Base-by-base conservation (phyloP, 2,113 vertebrate genomes). In the Colistium nudipinnis region DNA sequence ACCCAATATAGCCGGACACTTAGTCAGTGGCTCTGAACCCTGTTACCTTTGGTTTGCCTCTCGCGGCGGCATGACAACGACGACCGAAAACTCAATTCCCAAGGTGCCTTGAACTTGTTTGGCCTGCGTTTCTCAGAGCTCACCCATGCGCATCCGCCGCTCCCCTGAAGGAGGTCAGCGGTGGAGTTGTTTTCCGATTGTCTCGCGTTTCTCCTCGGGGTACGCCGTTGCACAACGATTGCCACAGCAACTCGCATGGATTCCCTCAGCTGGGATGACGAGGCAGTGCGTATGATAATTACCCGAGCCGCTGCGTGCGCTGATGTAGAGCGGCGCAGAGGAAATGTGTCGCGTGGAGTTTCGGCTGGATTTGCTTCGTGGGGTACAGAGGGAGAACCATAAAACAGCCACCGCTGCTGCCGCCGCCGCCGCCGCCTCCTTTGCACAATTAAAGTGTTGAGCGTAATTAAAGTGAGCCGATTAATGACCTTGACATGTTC, bases 11-110 rank as follows among this genome's bases (percentile, higher is more conserved):
- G 39, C n/a, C 22, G 38, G 49, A 68, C 62, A 43, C 39, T 41
- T 43, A 47, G 59, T 64, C 35, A 38, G 20, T 59, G 53, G 57
- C 30, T 56, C 27, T 73, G 70, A 73, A 72, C 69, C 28, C 54
- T 24, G 33, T 59, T 52, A 41, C 59, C 62, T 45, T 49, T 33
- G 25, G 24, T 30, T 54, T 44, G 27, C 14, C 19, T 13, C 2
- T 68, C 53, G 41, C 38, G 19, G 33, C 43, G 24, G 24, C 55
- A 49, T 7, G n/a, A 22, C 38, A 4, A 10, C 1, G 16, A 22
- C 14, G 45, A 48, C 7, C 8, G 28, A 24, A 36, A 62, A 25
- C 3, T 35, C 24, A 24, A 44, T 14, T 60, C 4, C 30, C 9
- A 30, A 38, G 12, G n/a, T 41, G 8, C 62, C 56, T 64, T 80